Percentiles rank a stretch among this genome's conserved stretches.
These are phyloP conservation scores for Oscheius sp. DNA, from an alignment of 2,888 invertebrate genomes.

Conservation along the genomic window DNA sequence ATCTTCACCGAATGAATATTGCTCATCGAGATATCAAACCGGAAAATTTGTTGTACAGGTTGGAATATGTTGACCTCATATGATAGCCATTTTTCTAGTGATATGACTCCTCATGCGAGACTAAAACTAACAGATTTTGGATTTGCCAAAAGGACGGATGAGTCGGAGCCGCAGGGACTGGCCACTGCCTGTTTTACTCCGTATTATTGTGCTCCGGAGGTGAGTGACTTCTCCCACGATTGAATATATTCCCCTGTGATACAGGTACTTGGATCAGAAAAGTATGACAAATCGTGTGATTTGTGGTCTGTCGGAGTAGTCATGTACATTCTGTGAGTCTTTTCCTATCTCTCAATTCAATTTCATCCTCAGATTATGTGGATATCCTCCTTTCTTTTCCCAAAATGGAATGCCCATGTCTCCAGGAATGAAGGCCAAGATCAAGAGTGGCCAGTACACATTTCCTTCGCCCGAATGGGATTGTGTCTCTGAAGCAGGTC, in stretches of 20 bases:
- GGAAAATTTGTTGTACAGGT: constrained; percentile 91
- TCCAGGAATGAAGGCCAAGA: constrained; percentile 97
- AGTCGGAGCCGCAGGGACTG: constrained; percentile 83
- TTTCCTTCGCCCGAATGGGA: constrained; percentile 97
- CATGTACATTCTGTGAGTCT: constrained; percentile 92
- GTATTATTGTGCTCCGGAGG: constrained; percentile 86
- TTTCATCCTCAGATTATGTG: constrained; percentile 82
- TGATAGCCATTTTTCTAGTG: background rate
- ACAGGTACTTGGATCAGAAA: constrained; percentile 92
- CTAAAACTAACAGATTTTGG: constrained; percentile 98
- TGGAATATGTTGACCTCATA: background rate
- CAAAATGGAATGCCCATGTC: constrained; percentile 97
- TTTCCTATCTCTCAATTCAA: background rate
- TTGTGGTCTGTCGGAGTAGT: constrained; percentile 99
- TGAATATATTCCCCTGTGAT: too few relatives aligned
- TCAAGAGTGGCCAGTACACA: constrained; percentile 90
- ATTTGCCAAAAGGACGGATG: constrained; percentile 91
- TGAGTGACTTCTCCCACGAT: constrained; percentile 34
- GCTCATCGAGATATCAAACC: constrained; percentile 95
- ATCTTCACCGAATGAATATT: constrained; percentile 91
- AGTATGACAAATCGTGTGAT: constrained; percentile 98
- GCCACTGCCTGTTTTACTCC: constrained; percentile 99
- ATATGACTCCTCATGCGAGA: constrained; percentile 80
- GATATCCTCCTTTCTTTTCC: constrained; percentile 98
- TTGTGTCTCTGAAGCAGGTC: constrained; percentile 88